Percentiles rank a stretch among this genome's conserved stretches.
Conservation (phyloP, 2,888 invertebrate genomes). For the Idaea aversata region DNA sequence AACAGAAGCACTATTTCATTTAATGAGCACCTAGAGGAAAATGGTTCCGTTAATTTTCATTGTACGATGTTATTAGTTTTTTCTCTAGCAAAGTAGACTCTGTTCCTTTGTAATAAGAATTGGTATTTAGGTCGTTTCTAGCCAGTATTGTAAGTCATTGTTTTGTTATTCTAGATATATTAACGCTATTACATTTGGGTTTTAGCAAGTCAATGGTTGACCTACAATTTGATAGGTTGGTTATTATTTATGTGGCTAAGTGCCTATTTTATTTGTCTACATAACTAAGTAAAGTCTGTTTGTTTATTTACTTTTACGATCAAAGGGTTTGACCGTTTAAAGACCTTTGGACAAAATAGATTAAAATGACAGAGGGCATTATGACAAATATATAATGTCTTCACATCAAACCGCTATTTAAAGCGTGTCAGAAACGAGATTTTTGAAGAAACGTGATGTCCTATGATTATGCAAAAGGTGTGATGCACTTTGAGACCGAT, state of each 20-base stretch:
- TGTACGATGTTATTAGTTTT: conserved; percentile 10
- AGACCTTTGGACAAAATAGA: too few species aligned
- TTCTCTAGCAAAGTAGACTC: background rate
- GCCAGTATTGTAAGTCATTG: background rate
- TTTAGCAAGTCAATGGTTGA: background rate
- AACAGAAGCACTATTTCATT: conserved; percentile 25
- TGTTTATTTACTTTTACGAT: background rate
- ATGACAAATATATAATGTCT: too few species aligned
- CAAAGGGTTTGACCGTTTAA: too few species aligned
- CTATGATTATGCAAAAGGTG: too few species aligned
- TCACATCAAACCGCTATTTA: too few species aligned
- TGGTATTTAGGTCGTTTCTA: background rate
- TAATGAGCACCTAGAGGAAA: conserved; percentile 22
- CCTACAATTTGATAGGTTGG: background rate
- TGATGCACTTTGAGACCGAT: too few species aligned
- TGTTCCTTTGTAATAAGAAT: background rate
- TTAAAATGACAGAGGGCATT: too few species aligned
- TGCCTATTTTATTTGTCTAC: background rate
- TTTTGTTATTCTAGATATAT: background rate
- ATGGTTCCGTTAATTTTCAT: conserved; percentile 23
- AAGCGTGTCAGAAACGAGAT: too few species aligned
- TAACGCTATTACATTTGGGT: background rate
- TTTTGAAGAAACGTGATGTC: too few species aligned
- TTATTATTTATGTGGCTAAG: background rate
- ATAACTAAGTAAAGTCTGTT: background rate